Conservation (phyloP, 2,888 invertebrate species). For the Pogonocherus hispidulus region DNA sequence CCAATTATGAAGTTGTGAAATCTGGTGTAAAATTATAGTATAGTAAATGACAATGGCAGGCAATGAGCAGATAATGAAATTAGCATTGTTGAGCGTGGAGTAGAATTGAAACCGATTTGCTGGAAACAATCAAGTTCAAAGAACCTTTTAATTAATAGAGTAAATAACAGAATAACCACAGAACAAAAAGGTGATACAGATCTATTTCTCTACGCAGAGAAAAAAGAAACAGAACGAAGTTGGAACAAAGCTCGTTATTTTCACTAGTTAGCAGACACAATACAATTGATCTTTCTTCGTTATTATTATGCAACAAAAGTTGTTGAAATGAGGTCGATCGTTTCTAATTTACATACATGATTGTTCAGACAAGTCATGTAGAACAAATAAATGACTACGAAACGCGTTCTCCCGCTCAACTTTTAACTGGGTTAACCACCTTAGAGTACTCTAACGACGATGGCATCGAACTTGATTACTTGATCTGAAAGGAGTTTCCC, state of each 20-base stretch:
- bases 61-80: not conserved
- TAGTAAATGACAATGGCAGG: not conserved
- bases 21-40: not conserved
- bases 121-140: not conserved
- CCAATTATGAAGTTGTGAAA: not conserved
- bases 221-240: not conserved
- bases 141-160: not conserved
- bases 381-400: constrained; percentile 5
- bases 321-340: constrained; percentile 30
- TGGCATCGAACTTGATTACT: constrained; percentile 2
- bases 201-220: not conserved
- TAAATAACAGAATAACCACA: not conserved
- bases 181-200: not conserved
- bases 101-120: not conserved
- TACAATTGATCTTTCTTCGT: constrained; percentile 19
- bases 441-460: constrained; percentile 4
- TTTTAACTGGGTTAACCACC: constrained; percentile 1
- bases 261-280: not conserved
- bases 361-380: constrained; percentile 13
- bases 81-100: not conserved
- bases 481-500: too few relatives aligned
- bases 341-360: constrained; percentile 31
- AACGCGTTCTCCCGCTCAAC: not conserved
- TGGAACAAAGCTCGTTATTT: not conserved
- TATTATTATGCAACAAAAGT: constrained; percentile 27